Evolutionary conservation across 1,140 invertebrate genomes (phyloP).

Genomic region (Mactra quadrangularis): DNA sequence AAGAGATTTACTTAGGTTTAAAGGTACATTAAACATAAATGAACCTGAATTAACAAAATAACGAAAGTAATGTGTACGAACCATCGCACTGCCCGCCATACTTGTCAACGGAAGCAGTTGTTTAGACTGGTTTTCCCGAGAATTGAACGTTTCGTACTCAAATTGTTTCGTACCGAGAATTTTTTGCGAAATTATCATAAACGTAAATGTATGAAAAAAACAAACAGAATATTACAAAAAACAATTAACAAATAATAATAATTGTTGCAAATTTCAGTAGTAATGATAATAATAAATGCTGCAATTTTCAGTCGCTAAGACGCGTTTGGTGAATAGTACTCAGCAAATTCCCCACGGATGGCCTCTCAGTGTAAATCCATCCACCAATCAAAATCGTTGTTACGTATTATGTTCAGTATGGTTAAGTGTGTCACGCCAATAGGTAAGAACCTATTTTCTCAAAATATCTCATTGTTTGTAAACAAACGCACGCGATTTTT

Average conservation of each 20-base stretch:
- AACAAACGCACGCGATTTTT: slow-evolving; percentile 14
- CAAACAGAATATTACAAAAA: too few species aligned
- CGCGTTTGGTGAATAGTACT: too few species aligned
- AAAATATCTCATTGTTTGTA: slow-evolving; percentile 46
- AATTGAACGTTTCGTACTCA: too few species aligned
- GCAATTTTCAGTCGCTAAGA: too few species aligned
- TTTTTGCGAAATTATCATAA: too few species aligned
- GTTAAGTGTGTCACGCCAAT: slow-evolving; percentile 9
- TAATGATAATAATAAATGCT: too few species aligned
- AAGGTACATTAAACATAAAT: background rate
- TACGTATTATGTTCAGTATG: slow-evolving; percentile 9
- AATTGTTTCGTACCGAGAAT: too few species aligned
- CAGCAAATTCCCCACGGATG: background rate
- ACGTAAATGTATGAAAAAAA: too few species aligned
- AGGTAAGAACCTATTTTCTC: slow-evolving; percentile 13
- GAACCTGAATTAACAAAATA: background rate
- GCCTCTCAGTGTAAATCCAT: background rate
- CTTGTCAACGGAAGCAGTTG: slow-evolving; percentile 46
- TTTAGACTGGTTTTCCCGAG: slow-evolving; percentile 15
- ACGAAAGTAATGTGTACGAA: slow-evolving; percentile 1
- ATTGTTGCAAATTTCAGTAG: too few species aligned
- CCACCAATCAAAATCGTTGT: slow-evolving; percentile 38
- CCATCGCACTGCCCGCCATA: slow-evolving; percentile 54
- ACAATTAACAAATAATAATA: too few species aligned
- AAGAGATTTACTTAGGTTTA: background rate